These are phyloP conservation scores for Sympetrum striolatum DNA, from an alignment of 2,888 invertebrate species.

Conservation along the genomic window DNA sequence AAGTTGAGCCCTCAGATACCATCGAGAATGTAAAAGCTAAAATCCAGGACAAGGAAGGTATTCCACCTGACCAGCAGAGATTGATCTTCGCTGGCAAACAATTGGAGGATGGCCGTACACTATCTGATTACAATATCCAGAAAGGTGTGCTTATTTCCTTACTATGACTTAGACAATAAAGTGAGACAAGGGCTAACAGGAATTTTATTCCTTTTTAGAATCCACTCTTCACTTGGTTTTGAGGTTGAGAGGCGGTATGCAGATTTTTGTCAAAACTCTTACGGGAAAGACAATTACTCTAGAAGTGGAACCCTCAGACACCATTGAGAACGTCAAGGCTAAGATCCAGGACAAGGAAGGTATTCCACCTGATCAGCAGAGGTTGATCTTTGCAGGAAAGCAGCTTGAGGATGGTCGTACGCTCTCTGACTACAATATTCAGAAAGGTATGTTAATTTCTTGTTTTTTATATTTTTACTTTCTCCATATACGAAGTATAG, in stretches of 20 bases:
- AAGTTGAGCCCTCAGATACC: slow-evolving; percentile 66
- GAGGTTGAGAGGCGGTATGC: slow-evolving; percentile 70
- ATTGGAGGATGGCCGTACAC: neutral
- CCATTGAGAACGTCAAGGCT: slow-evolving; percentile 68
- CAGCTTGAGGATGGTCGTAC: neutral
- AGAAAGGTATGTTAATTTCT: neutral
- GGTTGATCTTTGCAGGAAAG: slow-evolving; percentile 50
- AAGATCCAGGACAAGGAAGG: slow-evolving; percentile 68
- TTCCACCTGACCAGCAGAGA: slow-evolving; percentile 68
- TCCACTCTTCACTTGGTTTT: slow-evolving; percentile 66
- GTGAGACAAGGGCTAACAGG: too few species aligned
- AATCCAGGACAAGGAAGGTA: slow-evolving; percentile 67
- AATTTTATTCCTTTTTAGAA: slow-evolving; percentile 52
- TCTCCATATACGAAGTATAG: too few species aligned
- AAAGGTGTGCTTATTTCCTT: neutral
- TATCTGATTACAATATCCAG: neutral
- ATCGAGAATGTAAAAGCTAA: slow-evolving; percentile 69
- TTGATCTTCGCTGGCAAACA: neutral
- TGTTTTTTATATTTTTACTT: neutral
- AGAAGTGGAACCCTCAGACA: slow-evolving; percentile 66
- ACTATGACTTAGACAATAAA: neutral
- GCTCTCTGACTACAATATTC: neutral
- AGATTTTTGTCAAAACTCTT: slow-evolving; percentile 68
- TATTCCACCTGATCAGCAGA: slow-evolving; percentile 68
- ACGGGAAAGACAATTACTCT: slow-evolving; percentile 67